Percentiles rank a stretch among this genome's conserved stretches.
These are phyloP conservation scores for Dipus sagitta DNA, from an alignment of 2,797 vertebrate species.

Conservation along the genomic window DNA sequence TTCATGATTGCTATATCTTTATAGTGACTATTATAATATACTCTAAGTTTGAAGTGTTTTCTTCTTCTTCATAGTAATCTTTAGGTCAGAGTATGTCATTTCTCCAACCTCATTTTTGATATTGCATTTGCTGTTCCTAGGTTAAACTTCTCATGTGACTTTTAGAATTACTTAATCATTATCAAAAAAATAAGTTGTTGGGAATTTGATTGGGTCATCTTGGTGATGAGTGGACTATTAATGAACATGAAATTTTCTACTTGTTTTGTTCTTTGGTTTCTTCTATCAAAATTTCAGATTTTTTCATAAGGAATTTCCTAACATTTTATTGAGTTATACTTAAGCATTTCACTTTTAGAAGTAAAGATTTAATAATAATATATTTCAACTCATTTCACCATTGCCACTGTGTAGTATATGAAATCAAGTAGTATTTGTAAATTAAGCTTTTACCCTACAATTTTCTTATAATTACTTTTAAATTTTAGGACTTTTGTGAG, in stretches of 20 bases:
- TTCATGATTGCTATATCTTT: background rate
- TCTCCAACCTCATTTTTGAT: background rate
- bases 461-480: background rate
- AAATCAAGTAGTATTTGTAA: background rate
- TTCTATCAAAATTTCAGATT: background rate
- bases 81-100: background rate
- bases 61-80: background rate
- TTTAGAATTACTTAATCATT: background rate
- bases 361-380: background rate
- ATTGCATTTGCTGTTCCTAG: background rate
- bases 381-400: background rate
- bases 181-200: background rate
- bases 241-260: background rate
- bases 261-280: background rate
- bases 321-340: background rate
- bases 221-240: background rate
- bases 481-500: background rate
- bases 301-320: background rate
- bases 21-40: background rate
- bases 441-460: background rate
- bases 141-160: background rate
- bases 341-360: background rate
- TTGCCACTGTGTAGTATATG: background rate
- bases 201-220: background rate
- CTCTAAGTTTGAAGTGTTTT: background rate